These are phyloP conservation scores for Falco berigora DNA, from an alignment of 2,797 vertebrate genomes.

Conservation along the genomic window DNA sequence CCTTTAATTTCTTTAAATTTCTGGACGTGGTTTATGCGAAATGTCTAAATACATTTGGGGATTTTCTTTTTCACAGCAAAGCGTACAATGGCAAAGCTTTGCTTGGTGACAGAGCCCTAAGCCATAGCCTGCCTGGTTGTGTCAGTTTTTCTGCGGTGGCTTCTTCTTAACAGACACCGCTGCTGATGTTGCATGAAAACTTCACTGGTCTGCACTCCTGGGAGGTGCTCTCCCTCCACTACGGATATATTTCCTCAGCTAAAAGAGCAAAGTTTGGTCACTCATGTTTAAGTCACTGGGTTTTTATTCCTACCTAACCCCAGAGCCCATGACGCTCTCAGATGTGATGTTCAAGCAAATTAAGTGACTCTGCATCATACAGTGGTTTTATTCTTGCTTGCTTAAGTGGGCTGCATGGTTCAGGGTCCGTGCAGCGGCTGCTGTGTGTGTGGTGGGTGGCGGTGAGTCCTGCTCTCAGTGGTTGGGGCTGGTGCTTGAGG, in stretches of 20 bases:
- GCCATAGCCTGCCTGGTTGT: not conserved
- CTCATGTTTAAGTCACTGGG: fast-evolving
- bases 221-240: not conserved
- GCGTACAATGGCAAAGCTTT: not conserved
- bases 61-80: not conserved
- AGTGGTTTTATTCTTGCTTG: not conserved
- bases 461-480: not conserved
- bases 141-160: not conserved
- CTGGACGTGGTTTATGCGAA: not conserved
- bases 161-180: not conserved
- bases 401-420: not conserved
- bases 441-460: not conserved
- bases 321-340: fast-evolving
- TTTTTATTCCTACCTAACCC: not conserved
- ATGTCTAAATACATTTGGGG: not conserved
- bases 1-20: slow-evolving; percentile 33
- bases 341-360: fast-evolving
- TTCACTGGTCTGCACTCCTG: not conserved
- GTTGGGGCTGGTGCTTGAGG: not conserved
- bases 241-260: fast-evolving
- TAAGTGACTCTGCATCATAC: not conserved
- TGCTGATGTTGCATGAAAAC: not conserved
- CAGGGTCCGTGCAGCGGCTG: not conserved
- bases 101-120: not conserved
- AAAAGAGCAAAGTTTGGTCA: not conserved